These are phyloP conservation scores for Diorhabda carinulata DNA, from an alignment of 1,140 invertebrate genomes.

Conservation along the genomic window DNA sequence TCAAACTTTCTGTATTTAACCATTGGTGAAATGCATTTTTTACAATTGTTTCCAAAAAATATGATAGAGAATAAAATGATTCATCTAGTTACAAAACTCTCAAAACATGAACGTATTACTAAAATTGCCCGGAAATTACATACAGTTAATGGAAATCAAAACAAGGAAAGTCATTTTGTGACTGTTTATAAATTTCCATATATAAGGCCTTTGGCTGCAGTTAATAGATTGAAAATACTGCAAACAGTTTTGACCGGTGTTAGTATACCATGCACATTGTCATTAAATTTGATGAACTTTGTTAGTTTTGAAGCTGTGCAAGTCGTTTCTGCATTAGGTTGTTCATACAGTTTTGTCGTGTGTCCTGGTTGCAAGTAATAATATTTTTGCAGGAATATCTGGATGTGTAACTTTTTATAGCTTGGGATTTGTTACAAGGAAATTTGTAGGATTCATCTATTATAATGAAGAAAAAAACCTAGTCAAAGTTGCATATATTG, in stretches of 20 bases:
- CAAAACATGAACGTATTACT: too few relatives aligned
- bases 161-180: constrained; percentile 20
- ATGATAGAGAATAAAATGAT: too few relatives aligned
- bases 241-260: constrained; percentile 29
- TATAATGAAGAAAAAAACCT: constrained; percentile 50
- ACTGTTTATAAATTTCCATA: constrained; percentile 39
- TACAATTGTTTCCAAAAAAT: too few relatives aligned
- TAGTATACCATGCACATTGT: constrained; percentile 14
- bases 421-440: constrained; percentile 47
- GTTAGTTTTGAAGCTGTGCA: constrained; percentile 17
- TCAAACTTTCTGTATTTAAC: too few relatives aligned
- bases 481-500: constrained; percentile 54
- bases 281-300: constrained; percentile 19
- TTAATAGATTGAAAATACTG: constrained; percentile 38
- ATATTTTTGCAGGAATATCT: constrained; percentile 47
- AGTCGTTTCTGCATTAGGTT: constrained; percentile 21
- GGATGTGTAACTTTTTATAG: constrained; percentile 44
- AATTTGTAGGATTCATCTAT: constrained; percentile 57
- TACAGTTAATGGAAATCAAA: not conserved
- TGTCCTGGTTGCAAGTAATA: not conserved
- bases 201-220: constrained; percentile 28
- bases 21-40: too few relatives aligned
- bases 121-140: too few relatives aligned
- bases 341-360: not conserved
- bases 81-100: too few relatives aligned